These are phyloP conservation scores for Columba guinea DNA, from an alignment of 2,797 vertebrate species.

Conservation along the genomic window DNA sequence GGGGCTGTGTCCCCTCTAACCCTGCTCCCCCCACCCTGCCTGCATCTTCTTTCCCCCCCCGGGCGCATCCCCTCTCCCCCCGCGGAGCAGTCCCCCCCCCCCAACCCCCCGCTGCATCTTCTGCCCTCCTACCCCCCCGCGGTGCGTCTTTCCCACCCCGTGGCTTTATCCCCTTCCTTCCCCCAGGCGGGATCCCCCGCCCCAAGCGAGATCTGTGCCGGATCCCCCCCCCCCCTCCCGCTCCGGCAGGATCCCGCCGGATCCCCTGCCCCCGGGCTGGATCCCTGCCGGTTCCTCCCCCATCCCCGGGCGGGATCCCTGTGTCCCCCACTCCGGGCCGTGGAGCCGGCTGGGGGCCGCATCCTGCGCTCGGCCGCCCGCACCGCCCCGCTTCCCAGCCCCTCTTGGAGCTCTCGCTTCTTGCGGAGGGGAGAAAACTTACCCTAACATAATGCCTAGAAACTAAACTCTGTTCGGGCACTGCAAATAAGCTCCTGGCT, in stretches of 20 bases:
- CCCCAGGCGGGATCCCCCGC: slow-evolving; percentile 5
- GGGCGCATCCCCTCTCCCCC: not conserved
- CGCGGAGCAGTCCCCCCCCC: not conserved
- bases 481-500: not conserved
- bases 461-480: slow-evolving; percentile 30
- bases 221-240: not conserved
- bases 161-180: not conserved
- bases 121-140: not conserved
- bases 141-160: not conserved
- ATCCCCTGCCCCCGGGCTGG: not conserved
- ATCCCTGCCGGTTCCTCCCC: not conserved
- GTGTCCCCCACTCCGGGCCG: not conserved
- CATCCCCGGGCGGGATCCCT: slow-evolving; percentile 32
- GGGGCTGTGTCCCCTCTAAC: not conserved
- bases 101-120: no score
- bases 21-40: not conserved
- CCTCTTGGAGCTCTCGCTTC: not conserved
- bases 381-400: slow-evolving; percentile 19
- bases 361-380: not conserved
- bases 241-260: slow-evolving; percentile 39
- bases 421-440: slow-evolving; percentile 24
- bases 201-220: not conserved
- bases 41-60: not conserved
- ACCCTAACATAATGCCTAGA: not conserved
- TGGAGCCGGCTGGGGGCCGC: slow-evolving; percentile 1